Percentiles rank a stretch among this genome's conserved stretches.
Conservation (phyloP, 2,797 vertebrate species). For the Garrulus glandarius region DNA sequence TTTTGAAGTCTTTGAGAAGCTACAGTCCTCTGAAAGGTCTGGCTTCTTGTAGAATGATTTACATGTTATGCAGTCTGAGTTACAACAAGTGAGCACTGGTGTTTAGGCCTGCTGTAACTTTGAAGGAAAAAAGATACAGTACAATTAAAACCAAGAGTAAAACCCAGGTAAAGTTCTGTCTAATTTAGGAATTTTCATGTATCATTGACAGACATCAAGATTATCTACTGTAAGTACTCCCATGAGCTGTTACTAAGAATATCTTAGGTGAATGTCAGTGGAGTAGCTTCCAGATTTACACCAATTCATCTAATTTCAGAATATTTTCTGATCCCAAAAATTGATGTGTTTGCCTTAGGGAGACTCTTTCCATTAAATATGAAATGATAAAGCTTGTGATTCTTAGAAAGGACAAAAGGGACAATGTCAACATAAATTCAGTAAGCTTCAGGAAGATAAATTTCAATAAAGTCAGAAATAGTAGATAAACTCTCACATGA, state of each 20-base stretch:
- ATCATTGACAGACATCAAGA: not conserved
- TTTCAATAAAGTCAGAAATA: conserved; percentile 11
- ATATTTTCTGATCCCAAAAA: not conserved
- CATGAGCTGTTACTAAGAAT: not conserved
- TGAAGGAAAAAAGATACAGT: not conserved
- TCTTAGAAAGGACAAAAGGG: not conserved
- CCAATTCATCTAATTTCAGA: not conserved
- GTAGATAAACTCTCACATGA: not conserved
- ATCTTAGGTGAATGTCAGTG: not conserved
- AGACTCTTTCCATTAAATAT: conserved; percentile 7
- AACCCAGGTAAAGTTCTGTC: not conserved
- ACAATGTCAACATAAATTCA: not conserved
- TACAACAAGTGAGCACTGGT: not conserved
- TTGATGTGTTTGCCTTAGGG: not conserved
- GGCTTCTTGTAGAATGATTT: not conserved
- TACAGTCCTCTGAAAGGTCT: not conserved
- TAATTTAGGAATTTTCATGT: not conserved
- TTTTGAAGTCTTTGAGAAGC: not conserved
- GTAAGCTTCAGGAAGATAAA: not conserved
- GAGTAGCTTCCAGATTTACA: not conserved
- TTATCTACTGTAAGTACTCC: not conserved
- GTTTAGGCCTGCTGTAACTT: not conserved
- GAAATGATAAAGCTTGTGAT: conserved; percentile 6
- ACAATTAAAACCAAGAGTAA: not conserved
- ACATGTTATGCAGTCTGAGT: not conserved